Evolutionary conservation across 1,140 invertebrate genomes (phyloP).

Genomic region (Mactra quadrangularis): DNA sequence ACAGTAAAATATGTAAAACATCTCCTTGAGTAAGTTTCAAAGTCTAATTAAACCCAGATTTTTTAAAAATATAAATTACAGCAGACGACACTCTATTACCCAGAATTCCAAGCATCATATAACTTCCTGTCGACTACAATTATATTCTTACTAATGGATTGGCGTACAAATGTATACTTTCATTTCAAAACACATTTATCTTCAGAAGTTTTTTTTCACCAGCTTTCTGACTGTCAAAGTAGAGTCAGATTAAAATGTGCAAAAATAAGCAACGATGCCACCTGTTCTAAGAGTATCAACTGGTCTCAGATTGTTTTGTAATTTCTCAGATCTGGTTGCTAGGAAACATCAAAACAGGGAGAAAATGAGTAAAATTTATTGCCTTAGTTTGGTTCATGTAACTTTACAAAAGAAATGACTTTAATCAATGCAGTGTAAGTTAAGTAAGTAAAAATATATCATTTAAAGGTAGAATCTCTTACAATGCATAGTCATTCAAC

Average conservation of each 20-base stretch:
- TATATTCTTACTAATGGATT: constrained; percentile 18
- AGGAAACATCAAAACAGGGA: neutral
- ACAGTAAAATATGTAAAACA: too few species aligned
- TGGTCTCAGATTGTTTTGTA: constrained; percentile 3
- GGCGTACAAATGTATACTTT: constrained; percentile 33
- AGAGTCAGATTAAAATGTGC: neutral
- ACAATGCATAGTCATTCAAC: too few species aligned
- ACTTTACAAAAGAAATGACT: too few species aligned
- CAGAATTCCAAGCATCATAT: constrained; percentile 23
- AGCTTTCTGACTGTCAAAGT: constrained; percentile 33
- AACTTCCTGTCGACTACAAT: constrained; percentile 48
- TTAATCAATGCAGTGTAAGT: too few species aligned
- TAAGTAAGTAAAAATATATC: too few species aligned
- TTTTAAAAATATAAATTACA: neutral
- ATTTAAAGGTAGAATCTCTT: too few species aligned
- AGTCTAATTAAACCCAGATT: too few species aligned
- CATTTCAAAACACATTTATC: constrained; percentile 48
- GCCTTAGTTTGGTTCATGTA: too few species aligned
- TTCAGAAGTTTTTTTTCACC: constrained; percentile 5
- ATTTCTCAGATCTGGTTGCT: constrained; percentile 4
- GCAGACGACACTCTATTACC: constrained; percentile 42
- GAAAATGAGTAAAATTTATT: too few species aligned
- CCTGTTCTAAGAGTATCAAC: constrained; percentile 46
- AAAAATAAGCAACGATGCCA: constrained; percentile 32
- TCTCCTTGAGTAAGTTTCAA: too few species aligned